Conservation (phyloP, 2,113 vertebrate species). For the Catagonus wagneri region DNA sequence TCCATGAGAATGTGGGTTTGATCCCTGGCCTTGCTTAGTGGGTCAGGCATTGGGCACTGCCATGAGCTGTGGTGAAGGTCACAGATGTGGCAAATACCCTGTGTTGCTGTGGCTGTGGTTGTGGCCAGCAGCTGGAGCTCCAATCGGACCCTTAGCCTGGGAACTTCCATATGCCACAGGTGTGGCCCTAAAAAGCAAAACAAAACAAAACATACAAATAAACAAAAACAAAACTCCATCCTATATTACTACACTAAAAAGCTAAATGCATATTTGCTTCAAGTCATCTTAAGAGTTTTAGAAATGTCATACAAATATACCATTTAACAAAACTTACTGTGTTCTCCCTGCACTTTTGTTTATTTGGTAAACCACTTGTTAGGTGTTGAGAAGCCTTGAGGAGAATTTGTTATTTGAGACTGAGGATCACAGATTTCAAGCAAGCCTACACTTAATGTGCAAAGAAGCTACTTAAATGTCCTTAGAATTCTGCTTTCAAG, state of each 20-base stretch:
- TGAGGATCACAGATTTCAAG: background rate
- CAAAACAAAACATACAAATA: no score
- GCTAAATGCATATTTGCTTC: background rate
- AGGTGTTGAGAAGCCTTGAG: background rate
- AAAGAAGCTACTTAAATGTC: background rate
- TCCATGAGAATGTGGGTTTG: no score
- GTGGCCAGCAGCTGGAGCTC: no score
- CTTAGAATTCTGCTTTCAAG: background rate
- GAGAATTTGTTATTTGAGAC: background rate
- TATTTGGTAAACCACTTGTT: conserved; percentile 7
- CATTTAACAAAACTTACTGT: background rate
- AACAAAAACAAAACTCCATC: background rate
- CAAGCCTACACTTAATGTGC: background rate
- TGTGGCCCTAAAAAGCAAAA: no score
- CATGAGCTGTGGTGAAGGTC: no score
- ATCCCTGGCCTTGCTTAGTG: no score
- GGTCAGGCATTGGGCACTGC: no score
- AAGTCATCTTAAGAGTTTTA: background rate
- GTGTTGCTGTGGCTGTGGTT: no score
- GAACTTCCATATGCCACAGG: no score
- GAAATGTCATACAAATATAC: background rate
- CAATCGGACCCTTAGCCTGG: no score
- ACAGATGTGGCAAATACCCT: no score
- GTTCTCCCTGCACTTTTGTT: background rate
- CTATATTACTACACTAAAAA: background rate